Evolutionary conservation across 2,113 vertebrate species (phyloP).

Genomic region (Erythrolamprus reginae): DNA sequence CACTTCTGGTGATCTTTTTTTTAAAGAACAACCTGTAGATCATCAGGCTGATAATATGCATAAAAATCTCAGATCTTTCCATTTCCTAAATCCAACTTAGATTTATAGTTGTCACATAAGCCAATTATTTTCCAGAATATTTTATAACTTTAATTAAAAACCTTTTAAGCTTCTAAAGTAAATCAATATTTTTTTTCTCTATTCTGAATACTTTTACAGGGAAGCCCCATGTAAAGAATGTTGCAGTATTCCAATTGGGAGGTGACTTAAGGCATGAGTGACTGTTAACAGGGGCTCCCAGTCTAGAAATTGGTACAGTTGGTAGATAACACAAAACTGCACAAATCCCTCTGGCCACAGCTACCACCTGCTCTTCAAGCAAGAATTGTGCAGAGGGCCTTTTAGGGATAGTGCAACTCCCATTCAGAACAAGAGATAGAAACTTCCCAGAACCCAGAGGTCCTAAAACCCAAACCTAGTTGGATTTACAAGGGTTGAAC

Average conservation of each 20-base stretch:
- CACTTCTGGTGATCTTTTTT: not conserved
- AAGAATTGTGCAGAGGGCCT: not conserved
- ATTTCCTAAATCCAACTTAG: not conserved
- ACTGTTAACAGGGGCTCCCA: not conserved
- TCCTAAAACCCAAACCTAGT: not conserved
- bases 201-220: not conserved
- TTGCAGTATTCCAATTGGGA: not conserved
- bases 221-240: not conserved
- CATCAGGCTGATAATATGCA: not conserved
- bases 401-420: not conserved
- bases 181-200: not conserved
- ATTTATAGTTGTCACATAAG: not conserved
- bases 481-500: not conserved
- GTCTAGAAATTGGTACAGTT: not conserved
- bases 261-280: not conserved
- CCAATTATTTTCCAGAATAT: slow-evolving; percentile 19
- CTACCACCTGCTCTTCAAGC: not conserved
- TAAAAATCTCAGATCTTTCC: not conserved
- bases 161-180: slow-evolving; percentile 35
- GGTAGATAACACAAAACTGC: not conserved
- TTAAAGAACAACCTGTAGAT: not conserved
- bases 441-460: not conserved
- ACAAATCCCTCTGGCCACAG: not conserved
- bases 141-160: not conserved
- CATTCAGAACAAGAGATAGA: not conserved